Evolutionary conservation across 2,888 invertebrate species (phyloP).

Genomic region (Sinotaia quadrata): DNA sequence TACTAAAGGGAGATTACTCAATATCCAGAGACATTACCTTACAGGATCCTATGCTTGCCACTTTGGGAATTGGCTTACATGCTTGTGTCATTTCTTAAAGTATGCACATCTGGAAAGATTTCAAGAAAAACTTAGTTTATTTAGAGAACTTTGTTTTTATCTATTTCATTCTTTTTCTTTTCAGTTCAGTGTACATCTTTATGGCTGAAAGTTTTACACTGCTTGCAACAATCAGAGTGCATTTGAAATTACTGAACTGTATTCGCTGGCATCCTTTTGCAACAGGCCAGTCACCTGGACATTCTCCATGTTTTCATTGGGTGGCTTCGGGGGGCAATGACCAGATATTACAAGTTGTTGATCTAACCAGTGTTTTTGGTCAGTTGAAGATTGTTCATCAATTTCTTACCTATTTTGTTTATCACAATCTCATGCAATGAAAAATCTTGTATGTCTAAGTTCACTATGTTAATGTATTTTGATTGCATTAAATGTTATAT

Average conservation of each 20-base stretch:
- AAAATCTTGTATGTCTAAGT: no score
- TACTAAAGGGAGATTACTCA: no score
- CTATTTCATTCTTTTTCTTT: constrained; percentile 18
- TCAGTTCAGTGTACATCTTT: constrained; percentile 71
- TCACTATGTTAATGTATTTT: no score
- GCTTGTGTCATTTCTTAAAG: no score
- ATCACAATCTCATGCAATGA: no score
- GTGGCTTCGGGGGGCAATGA: constrained; percentile 78
- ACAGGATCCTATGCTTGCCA: no score
- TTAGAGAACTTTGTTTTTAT: background rate
- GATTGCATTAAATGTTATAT: no score
- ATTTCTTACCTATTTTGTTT: no score
- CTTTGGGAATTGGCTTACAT: no score
- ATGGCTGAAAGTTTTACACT: constrained; percentile 64
- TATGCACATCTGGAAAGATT: no score
- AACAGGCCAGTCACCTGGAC: constrained; percentile 74
- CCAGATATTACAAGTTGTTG: constrained; percentile 75
- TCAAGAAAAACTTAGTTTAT: background rate
- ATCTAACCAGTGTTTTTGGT: constrained; percentile 54
- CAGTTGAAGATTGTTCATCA: background rate
- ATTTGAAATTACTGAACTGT: constrained; percentile 79
- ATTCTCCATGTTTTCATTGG: constrained; percentile 78
- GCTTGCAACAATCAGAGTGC: constrained; percentile 73
- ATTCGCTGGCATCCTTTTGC: constrained; percentile 83
- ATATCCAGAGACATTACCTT: no score